phyloP scores from a whole-genome alignment of 2,797 vertebrate species.

The Enteromius unitaeniatus region DNA sequence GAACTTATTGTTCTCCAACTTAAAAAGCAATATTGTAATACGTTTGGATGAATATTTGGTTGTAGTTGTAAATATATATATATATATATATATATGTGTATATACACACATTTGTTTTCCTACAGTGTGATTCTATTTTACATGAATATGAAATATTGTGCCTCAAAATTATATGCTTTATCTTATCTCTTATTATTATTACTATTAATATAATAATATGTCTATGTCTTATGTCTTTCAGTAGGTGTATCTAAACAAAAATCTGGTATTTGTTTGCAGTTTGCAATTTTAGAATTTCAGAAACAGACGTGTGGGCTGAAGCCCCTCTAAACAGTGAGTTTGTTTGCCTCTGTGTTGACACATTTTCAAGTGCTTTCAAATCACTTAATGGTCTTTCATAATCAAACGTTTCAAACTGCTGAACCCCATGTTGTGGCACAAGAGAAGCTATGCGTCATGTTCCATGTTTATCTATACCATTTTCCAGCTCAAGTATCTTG shows the following conservation, averaged over 20 bases:
- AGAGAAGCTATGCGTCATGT: not conserved
- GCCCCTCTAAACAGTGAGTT: not conserved
- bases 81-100: no score
- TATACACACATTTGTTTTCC: no score
- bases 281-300: not conserved
- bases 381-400: not conserved
- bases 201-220: no score
- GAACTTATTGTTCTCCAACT: no score
- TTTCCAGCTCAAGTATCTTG: slow-evolving; percentile 2
- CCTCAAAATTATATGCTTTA: not conserved
- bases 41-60: no score
- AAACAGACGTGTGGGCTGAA: not conserved
- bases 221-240: not conserved
- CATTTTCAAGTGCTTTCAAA: slow-evolving; percentile 21
- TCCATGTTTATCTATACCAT: not conserved
- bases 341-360: slow-evolving; percentile 11
- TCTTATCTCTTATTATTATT: not conserved
- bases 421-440: not conserved
- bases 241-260: not conserved
- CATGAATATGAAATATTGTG: not conserved
- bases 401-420: not conserved
- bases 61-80: no score
- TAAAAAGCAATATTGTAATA: no score
- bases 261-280: not conserved
- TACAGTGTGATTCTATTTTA: no score